A percentile compares a stretch with the other conserved stretches of the same genome.
Conservation (phyloP, 2,888 invertebrate genomes). For the Marronus borbonicus region DNA sequence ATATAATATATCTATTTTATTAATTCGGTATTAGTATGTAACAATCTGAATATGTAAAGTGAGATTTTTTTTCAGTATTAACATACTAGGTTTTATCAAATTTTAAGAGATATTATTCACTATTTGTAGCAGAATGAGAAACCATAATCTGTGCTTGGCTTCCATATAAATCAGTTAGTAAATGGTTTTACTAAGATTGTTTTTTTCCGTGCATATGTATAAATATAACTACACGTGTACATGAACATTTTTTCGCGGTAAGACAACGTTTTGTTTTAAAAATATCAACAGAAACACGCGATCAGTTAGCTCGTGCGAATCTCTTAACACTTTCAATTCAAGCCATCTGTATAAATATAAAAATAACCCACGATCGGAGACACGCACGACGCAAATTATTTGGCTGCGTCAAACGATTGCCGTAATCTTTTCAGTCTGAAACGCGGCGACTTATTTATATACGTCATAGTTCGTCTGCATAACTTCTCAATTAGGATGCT, state of each 20-base stretch:
- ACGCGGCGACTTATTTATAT: slow-evolving; percentile 8
- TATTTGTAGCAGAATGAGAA: too few species aligned
- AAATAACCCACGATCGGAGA: slow-evolving; percentile 29
- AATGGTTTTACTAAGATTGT: too few species aligned
- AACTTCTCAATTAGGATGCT: slow-evolving; percentile 5
- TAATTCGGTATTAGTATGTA: too few species aligned
- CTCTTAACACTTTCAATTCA: slow-evolving; percentile 28
- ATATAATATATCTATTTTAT: too few species aligned
- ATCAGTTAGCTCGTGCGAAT: slow-evolving; percentile 31
- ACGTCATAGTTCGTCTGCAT: slow-evolving; percentile 24
- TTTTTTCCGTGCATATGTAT: neutral
- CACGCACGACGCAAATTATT: slow-evolving; percentile 30
- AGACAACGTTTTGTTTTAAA: neutral
- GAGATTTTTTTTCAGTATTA: too few species aligned
- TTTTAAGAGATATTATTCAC: too few species aligned
- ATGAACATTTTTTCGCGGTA: neutral
- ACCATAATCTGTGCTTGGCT: too few species aligned
- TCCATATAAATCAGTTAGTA: too few species aligned
- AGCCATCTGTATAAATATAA: slow-evolving; percentile 23
- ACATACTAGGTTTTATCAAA: too few species aligned
- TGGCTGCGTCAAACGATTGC: slow-evolving; percentile 2
- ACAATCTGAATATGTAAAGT: too few species aligned
- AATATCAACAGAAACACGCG: slow-evolving; percentile 44
- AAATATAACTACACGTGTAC: neutral
- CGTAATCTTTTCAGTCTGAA: slow-evolving; percentile 14